phyloP scores from a whole-genome alignment of 2,888 invertebrate genomes.

The Fissipunctia ypsillon region DNA sequence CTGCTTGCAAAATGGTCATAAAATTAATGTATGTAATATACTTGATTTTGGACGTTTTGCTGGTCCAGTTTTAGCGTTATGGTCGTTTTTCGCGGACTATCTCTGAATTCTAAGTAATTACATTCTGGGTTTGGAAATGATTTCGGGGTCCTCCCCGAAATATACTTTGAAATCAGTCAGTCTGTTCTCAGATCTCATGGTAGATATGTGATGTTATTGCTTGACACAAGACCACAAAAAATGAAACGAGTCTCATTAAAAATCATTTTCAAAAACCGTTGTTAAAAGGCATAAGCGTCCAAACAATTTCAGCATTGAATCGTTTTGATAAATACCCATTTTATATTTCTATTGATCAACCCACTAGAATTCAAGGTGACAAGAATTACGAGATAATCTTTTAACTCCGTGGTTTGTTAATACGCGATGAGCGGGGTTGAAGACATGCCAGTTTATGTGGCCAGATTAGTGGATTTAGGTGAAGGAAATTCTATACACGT shows the following conservation, averaged over 20 bases:
- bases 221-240: neutral
- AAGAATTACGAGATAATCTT: slow-evolving; percentile 39
- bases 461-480: slow-evolving; percentile 30
- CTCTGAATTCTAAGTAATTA: slow-evolving; percentile 6
- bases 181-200: neutral
- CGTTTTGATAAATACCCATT: no score
- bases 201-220: neutral
- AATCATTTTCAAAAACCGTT: neutral
- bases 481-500: slow-evolving; percentile 41
- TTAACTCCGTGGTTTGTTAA: slow-evolving; percentile 15
- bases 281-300: neutral
- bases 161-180: neutral
- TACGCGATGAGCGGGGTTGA: slow-evolving; percentile 17
- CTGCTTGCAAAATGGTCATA: slow-evolving; percentile 45
- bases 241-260: neutral
- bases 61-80: slow-evolving; percentile 30
- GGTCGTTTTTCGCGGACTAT: slow-evolving; percentile 29
- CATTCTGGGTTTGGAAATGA: slow-evolving; percentile 9
- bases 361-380: slow-evolving; percentile 36
- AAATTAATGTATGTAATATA: slow-evolving; percentile 51
- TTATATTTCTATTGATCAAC: no score
- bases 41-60: slow-evolving; percentile 31
- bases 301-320: slow-evolving; percentile 16
- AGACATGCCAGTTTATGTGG: slow-evolving; percentile 4
- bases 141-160: neutral